Evolutionary conservation across 2,888 invertebrate species (phyloP).

Genomic region (Chydorus sphaericus): DNA sequence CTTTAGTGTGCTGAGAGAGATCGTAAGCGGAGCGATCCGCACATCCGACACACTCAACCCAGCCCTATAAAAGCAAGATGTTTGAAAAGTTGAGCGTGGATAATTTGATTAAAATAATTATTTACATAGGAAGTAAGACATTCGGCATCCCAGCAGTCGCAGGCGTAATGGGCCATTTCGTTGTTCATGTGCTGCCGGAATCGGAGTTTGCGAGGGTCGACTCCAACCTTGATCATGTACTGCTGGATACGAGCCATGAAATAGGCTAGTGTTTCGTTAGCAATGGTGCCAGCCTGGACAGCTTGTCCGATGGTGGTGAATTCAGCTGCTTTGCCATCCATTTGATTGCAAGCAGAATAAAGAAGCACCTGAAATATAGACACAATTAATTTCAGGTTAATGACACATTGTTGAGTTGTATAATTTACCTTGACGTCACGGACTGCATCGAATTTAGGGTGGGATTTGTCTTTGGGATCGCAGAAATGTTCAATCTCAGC

Average conservation of each 20-base stretch:
- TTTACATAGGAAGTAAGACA: slow-evolving; percentile 82
- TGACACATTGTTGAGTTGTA: not conserved
- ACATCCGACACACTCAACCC: slow-evolving; percentile 99
- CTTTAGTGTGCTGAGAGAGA: slow-evolving; percentile 81
- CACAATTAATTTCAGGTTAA: not conserved
- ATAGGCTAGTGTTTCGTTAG: slow-evolving; percentile 94
- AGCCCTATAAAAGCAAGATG: slow-evolving; percentile 45
- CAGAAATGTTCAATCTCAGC: slow-evolving; percentile 99
- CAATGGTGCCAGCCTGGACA: slow-evolving; percentile 66
- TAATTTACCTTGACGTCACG: slow-evolving; percentile 41
- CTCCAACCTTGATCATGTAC: slow-evolving; percentile 73
- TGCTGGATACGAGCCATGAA: slow-evolving; percentile 90
- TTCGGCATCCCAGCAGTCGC: slow-evolving; percentile 99
- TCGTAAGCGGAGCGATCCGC: slow-evolving; percentile 98
- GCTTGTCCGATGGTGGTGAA: slow-evolving; percentile 70
- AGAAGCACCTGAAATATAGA: slow-evolving; percentile 41
- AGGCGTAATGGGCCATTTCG: slow-evolving; percentile 99
- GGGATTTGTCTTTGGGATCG: slow-evolving; percentile 72
- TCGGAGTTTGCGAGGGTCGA: slow-evolving; percentile 67
- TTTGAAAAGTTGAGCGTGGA: slow-evolving; percentile 8
- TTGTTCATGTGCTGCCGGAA: slow-evolving; percentile 98
- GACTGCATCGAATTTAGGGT: slow-evolving; percentile 73
- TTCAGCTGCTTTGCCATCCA: slow-evolving; percentile 84
- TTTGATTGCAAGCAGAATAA: slow-evolving; percentile 92
- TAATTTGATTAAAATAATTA: not conserved